Percentiles rank a stretch among this genome's conserved stretches.
Conservation (phyloP, 2,797 vertebrate species). For the Garrulus glandarius region DNA sequence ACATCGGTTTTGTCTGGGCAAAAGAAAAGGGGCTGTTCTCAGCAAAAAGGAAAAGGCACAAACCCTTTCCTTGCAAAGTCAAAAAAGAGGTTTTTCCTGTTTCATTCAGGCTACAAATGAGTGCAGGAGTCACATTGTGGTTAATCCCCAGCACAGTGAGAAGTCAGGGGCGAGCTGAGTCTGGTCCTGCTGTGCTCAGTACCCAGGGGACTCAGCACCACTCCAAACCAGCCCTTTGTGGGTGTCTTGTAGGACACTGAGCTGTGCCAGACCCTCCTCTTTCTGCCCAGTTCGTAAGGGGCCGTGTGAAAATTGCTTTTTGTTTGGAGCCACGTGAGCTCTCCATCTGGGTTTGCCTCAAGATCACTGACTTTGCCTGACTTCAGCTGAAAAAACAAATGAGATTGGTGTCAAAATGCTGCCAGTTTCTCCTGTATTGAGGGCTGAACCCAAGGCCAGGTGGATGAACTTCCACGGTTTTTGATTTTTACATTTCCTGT, state of each 20-base stretch:
- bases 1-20: constrained; percentile 7
- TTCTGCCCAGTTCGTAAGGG: neutral
- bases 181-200: constrained; percentile 6
- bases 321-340: neutral
- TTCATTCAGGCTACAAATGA: constrained; percentile 21
- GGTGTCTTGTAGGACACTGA: neutral
- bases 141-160: neutral
- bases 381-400: neutral
- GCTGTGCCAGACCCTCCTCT: neutral
- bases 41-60: constrained; percentile 19
- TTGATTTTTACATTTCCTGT: neutral
- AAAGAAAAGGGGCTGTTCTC: constrained; percentile 7
- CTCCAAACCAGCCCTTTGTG: neutral
- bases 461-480: neutral
- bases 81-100: constrained; percentile 36
- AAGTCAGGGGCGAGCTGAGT: constrained; percentile 24
- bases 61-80: constrained; percentile 18
- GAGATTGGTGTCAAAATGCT: neutral
- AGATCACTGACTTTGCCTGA: neutral
- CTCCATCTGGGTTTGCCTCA: neutral
- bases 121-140: constrained; percentile 39
- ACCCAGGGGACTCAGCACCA: neutral
- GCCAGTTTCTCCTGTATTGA: neutral
- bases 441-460: neutral
- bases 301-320: neutral